These are phyloP conservation scores for Myripristis jacobus DNA, from an alignment of 2,797 vertebrate genomes.

Conservation along the genomic window DNA sequence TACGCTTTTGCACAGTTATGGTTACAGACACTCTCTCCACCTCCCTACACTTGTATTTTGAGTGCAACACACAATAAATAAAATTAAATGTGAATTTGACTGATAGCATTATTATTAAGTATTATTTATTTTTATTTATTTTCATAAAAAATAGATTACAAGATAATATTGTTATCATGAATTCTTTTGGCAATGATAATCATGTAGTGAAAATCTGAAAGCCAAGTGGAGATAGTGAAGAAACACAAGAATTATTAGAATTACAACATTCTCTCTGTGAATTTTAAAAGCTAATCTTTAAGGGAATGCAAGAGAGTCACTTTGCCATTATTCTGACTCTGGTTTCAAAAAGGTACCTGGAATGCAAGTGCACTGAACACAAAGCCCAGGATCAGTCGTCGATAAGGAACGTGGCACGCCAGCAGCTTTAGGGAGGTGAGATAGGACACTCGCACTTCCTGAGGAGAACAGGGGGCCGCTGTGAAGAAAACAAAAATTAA, in stretches of 20 bases:
- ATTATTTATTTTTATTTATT: no score
- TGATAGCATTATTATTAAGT: no score
- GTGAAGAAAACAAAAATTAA: constrained; percentile 2
- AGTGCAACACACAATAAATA: no score
- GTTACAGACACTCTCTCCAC: no score
- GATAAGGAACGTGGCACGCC: constrained; percentile 73
- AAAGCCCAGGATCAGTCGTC: constrained; percentile 79
- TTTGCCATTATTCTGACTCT: neutral
- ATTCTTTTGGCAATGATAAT: no score
- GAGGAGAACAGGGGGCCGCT: constrained; percentile 55
- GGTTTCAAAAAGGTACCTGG: constrained; percentile 73
- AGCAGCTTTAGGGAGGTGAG: constrained; percentile 73
- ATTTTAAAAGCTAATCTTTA: neutral
- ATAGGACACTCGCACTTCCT: constrained; percentile 56
- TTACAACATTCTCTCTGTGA: neutral
- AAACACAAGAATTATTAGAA: no score
- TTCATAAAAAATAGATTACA: no score
- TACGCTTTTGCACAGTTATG: no score
- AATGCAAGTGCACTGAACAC: constrained; percentile 78
- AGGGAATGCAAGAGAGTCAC: neutral
- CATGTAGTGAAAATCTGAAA: neutral
- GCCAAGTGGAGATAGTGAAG: neutral
- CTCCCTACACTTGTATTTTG: no score
- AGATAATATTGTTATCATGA: no score
- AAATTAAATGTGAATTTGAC: no score